phyloP scores from a whole-genome alignment of 2,888 invertebrate species.

The Zygothrica quintamaculata region DNA sequence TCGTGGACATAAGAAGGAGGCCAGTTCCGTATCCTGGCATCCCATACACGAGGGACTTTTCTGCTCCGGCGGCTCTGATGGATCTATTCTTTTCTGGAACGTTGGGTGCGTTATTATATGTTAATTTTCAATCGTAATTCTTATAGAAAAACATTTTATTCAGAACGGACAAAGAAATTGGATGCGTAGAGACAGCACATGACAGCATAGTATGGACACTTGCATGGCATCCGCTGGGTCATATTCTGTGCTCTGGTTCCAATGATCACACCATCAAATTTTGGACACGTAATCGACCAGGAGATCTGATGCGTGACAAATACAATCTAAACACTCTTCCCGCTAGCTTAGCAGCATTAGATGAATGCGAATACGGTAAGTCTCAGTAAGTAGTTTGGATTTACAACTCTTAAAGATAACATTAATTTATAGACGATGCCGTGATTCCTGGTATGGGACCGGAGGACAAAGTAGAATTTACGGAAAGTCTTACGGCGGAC shows the following conservation, averaged over 20 bases:
- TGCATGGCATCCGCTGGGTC: constrained; percentile 99
- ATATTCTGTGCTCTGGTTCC: constrained; percentile 99
- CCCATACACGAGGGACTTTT: constrained; percentile 98
- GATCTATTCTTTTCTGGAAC: constrained; percentile 99
- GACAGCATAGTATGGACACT: constrained; percentile 99
- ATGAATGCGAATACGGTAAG: constrained; percentile 89
- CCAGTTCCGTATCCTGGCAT: constrained; percentile 98
- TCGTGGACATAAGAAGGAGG: constrained; percentile 99
- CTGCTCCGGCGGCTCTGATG: constrained; percentile 99
- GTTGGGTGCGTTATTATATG: constrained; percentile 91
- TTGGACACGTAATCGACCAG: constrained; percentile 99
- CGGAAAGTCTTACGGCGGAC: constrained; percentile 87
- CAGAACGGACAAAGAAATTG: constrained; percentile 98
- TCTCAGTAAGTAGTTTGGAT: background rate
- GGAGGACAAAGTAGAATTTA: constrained; percentile 94
- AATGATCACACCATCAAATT: constrained; percentile 99
- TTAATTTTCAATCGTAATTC: background rate
- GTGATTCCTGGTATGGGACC: constrained; percentile 99
- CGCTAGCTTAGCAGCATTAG: constrained; percentile 90
- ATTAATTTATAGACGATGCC: constrained; percentile 87
- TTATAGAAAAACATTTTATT: background rate
- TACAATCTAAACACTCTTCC: constrained; percentile 97
- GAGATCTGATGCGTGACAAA: constrained; percentile 99
- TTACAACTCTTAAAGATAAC: background rate
- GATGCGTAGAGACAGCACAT: constrained; percentile 98